phyloP scores from a whole-genome alignment of 2,113 vertebrate species.

The Alligator mississippiensis region DNA sequence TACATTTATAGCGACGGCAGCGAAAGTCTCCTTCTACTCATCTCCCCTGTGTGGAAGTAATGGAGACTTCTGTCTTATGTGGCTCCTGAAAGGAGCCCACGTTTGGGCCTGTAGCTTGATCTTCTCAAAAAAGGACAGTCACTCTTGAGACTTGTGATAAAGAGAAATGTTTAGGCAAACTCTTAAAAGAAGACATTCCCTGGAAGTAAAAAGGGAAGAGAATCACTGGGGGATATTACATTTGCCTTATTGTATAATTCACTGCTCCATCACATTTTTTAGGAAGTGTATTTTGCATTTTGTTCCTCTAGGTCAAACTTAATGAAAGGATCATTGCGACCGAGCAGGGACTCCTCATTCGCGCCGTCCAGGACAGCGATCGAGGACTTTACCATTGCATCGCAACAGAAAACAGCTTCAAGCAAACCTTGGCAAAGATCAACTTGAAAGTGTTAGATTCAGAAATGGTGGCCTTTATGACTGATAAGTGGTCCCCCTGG shows the following conservation, averaged over 20 bases:
- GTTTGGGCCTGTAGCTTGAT: neutral
- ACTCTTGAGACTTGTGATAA: neutral
- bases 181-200: neutral
- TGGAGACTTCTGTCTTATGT: neutral
- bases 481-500: constrained; percentile 90
- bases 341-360: constrained; percentile 92
- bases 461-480: constrained; percentile 85
- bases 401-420: constrained; percentile 94
- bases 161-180: neutral
- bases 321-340: constrained; percentile 91
- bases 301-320: constrained; percentile 87
- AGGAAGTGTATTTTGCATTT: neutral
- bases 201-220: neutral
- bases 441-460: constrained; percentile 91
- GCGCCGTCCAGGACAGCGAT: constrained; percentile 88
- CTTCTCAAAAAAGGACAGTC: neutral
- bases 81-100: neutral
- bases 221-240: neutral
- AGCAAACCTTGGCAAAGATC: constrained; percentile 95
- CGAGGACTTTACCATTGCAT: constrained; percentile 96
- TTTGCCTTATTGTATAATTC: neutral
- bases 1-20: neutral
- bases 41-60: neutral
- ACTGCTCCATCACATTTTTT: neutral
- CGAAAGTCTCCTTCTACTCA: neutral